Base-by-base conservation (phyloP, 2,888 invertebrate genomes). In the Hydrotaea diabolus region DNA sequence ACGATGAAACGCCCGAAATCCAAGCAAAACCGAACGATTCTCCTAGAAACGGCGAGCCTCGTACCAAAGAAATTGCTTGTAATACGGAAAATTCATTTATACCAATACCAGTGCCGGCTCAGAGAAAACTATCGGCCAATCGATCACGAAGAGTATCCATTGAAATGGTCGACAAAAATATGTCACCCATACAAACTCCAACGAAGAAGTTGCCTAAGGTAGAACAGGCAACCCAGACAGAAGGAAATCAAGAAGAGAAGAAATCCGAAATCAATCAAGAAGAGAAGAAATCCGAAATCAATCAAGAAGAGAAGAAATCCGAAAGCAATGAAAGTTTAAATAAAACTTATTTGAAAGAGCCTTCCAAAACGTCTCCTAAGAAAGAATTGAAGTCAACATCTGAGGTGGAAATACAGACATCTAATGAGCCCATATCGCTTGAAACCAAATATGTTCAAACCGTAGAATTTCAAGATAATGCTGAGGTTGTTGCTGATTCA, bases 171-270 rank as follows among this genome's bases (percentile, higher is more conserved):
- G 92, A 91, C 85, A 89, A 88, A 49, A 90, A 89, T 49, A 78
- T 88, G 0, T 91, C 91, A 0, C 92, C 92, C 2, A 90, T 91
- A 75, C 87, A 85, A 1, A 89, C 91, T 0, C 91, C 92, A 15
- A 62, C 46, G 7, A 86, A 83, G 55, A 72, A 72, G 23, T 17
- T 46, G 23, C 49, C 19, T 3, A 81, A 21, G 46, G 7, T 31
- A 31, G 74, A 80, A 46, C 23, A 13, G 15, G 75, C 77, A 39
- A 86, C 86, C 46, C 88, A 87, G 85, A 87, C 86, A 0, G 64
- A 49, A 46, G 46, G 21, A 2, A 46, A 13, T 2, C 57, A 39
- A 49, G 15, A 13, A 0, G 11, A 9, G 13, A 46, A 0, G 11
- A 0, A 11, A 49, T 13, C 43, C 19, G 5, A 82, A 76, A 53